phyloP scores from a whole-genome alignment of 2,797 vertebrate species.

The Tenualosa ilisha region DNA sequence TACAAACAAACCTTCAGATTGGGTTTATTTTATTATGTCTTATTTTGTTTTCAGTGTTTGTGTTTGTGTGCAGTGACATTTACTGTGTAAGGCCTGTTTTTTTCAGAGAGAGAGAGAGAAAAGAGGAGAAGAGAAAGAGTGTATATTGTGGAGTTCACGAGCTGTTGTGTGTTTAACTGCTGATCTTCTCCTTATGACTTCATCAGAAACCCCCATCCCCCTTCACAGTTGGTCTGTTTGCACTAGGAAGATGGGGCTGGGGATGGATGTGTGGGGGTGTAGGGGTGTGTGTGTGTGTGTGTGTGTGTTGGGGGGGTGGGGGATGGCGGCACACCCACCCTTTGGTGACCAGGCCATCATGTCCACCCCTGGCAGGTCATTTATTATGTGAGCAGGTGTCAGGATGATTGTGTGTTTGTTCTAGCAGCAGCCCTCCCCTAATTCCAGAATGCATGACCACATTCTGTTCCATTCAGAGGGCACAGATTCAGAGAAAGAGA shows the following conservation, averaged over 20 bases:
- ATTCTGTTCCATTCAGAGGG: constrained; percentile 18
- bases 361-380: constrained; percentile 35
- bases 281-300: neutral
- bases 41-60: neutral
- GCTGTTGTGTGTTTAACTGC: constrained; percentile 32
- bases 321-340: neutral
- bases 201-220: constrained; percentile 32
- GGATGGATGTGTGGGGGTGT: constrained; percentile 14
- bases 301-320: neutral
- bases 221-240: constrained; percentile 35
- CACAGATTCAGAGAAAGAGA: neutral
- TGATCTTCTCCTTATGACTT: constrained; percentile 29
- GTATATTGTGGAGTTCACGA: neutral
- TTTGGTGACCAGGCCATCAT: constrained; percentile 9
- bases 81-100: neutral
- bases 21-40: neutral
- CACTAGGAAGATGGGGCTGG: constrained; percentile 3
- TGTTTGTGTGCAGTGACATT: neutral
- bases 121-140: neutral
- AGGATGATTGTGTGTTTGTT: constrained; percentile 31
- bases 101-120: no score
- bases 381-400: constrained; percentile 45
- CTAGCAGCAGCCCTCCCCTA: constrained; percentile 29
- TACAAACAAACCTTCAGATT: neutral
- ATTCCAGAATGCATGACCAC: constrained; percentile 36